phyloP scores from a whole-genome alignment of 2,113 vertebrate genomes.

The Eolophus roseicapilla region DNA sequence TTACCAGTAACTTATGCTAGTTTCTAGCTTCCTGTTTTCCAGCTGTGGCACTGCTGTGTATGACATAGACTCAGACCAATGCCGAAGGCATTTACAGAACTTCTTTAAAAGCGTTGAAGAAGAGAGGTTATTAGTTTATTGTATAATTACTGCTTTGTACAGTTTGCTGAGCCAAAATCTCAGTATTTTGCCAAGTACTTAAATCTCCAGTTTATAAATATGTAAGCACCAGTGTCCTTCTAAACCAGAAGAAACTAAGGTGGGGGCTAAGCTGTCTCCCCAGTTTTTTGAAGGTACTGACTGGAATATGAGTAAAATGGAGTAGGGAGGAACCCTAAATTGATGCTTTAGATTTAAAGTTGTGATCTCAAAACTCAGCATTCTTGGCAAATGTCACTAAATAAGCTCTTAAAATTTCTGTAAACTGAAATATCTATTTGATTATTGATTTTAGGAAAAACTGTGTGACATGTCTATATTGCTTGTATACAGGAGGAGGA shows the following conservation, averaged over 20 bases:
- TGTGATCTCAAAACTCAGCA: background rate
- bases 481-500: background rate
- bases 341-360: background rate
- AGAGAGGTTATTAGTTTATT: background rate
- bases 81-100: background rate
- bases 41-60: conserved; percentile 21
- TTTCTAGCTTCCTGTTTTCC: conserved; percentile 51
- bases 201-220: background rate
- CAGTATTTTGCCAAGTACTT: background rate
- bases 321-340: background rate
- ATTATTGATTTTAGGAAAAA: background rate
- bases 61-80: background rate
- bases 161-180: background rate
- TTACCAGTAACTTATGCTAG: background rate
- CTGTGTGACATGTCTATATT: accelerated
- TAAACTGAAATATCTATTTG: background rate
- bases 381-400: background rate
- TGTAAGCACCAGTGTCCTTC: background rate
- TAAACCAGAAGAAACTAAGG: background rate
- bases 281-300: background rate
- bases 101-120: background rate
- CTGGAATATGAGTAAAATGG: background rate
- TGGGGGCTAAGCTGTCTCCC: background rate
- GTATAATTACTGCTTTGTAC: background rate
- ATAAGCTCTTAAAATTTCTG: background rate